phyloP scores from a whole-genome alignment of 2,888 invertebrate genomes.

The Sphaerophoria rueppellii region DNA sequence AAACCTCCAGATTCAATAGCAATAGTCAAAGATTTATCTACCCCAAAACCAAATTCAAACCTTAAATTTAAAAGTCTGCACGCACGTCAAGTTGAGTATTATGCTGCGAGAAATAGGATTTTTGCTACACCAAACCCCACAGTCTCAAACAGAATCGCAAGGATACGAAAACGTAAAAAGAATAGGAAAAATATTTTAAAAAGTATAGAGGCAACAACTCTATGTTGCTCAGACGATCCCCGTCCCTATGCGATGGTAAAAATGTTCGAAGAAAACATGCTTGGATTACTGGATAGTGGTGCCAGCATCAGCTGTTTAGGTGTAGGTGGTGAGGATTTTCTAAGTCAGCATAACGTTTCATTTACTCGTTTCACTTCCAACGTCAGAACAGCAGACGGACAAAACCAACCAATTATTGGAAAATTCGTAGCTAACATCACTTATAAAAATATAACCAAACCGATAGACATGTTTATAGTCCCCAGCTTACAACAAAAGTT shows the following conservation, averaged over 20 bases:
- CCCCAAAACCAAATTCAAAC: neutral
- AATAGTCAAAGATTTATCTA: neutral
- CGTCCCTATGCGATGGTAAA: neutral
- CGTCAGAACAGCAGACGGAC: neutral
- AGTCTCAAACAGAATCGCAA: neutral
- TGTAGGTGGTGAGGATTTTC: neutral
- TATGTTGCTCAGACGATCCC: neutral
- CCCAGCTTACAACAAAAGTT: slow-evolving; percentile 55
- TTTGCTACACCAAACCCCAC: neutral
- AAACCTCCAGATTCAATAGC: neutral
- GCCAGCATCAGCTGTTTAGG: slow-evolving; percentile 3
- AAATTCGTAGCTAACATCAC: neutral
- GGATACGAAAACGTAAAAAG: neutral
- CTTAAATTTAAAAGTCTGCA: neutral
- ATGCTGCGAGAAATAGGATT: neutral
- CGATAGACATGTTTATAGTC: slow-evolving; percentile 15
- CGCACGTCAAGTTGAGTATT: neutral
- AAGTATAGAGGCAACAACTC: neutral
- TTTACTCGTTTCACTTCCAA: neutral
- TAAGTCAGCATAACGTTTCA: neutral
- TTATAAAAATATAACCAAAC: neutral
- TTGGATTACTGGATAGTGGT: neutral
- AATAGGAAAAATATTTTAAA: neutral
- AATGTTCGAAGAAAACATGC: neutral
- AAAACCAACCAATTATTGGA: neutral